Evolutionary conservation across 2,888 invertebrate species (phyloP), one percentile per base, ranked within the genome.

Genomic region (Thyatira batis): DNA sequence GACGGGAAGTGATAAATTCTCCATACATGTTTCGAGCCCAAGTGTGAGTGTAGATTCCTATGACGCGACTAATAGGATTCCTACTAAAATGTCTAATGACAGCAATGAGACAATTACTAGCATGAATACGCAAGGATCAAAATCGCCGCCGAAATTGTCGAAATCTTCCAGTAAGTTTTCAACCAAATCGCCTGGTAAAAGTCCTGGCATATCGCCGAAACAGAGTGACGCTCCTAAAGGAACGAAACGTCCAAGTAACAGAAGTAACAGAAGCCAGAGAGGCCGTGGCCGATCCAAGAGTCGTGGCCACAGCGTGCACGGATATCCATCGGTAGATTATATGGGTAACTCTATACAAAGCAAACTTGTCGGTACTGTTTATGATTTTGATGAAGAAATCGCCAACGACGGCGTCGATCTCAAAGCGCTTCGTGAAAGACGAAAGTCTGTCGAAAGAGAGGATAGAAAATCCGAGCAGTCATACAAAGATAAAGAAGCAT

Each of bases 311-410:
- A 73, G 71, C 23, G 63, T 61, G 21, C 83, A 80, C 52, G 61
- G 73, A 25, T 85, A 78, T 73, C 64, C 87, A 63, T 51, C 85
- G 70, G 78, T 92, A 39, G 93, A 93, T 53, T 92, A 89, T 67
- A 82, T 87, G 54, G 93, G 93, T 20, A 95, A 95, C 69, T 95
- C 96, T 2, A 96, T 96, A 57, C 96, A 95, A 62, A 96, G 95
- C 77, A 97, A 96, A 78, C 89, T 97, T 33, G 95, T 95, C 6
- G 97, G 97, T 8, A 97, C 97, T 1, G 97, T 97, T 1, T 98
- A 97, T 73, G 98, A 97, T 80, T 96, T 96, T 62, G 95, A 97
- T 61, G 97, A 97, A 71, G 97, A 97, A 77, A 94, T 96, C 56
- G 93, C 94, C 8, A 95, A 94, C 63, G 95, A 96, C 58, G 95